Conservation (phyloP, 2,888 invertebrate genomes). For the Brachypterus glaber region DNA sequence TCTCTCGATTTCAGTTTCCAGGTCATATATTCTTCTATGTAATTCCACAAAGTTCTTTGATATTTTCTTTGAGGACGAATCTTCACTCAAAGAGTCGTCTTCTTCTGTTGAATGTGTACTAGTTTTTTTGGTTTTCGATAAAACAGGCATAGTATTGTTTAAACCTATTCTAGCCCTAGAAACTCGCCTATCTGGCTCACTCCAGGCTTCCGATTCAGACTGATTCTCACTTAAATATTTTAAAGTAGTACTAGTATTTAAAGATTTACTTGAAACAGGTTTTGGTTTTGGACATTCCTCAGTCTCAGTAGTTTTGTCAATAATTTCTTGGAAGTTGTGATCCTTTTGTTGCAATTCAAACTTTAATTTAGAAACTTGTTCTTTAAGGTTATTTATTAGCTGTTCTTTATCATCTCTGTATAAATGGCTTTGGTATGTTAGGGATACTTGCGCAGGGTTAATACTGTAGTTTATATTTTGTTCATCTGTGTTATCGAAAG, state of each 20-base stretch:
- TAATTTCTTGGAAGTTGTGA: constrained; percentile 19
- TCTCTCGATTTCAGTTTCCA: constrained; percentile 32
- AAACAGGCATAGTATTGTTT: constrained; percentile 35
- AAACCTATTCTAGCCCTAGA: constrained; percentile 71
- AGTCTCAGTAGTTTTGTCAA: constrained; percentile 20
- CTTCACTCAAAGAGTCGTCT: constrained; percentile 22
- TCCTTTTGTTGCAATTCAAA: constrained; percentile 35
- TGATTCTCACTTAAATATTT: constrained; percentile 29
- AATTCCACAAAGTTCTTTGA: constrained; percentile 26
- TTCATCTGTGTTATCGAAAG: constrained; percentile 21
- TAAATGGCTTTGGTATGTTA: constrained; percentile 35
- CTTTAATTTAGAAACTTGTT: constrained; percentile 37
- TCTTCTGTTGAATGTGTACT: constrained; percentile 30
- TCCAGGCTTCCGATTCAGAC: constrained; percentile 78
- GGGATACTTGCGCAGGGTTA: constrained; percentile 30
- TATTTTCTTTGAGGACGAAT: constrained; percentile 7
- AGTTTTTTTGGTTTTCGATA: constrained; percentile 31
- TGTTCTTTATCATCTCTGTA: constrained; percentile 22
- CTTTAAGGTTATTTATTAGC: constrained; percentile 32
- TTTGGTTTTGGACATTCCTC: constrained; percentile 18
- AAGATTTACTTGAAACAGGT: constrained; percentile 13
- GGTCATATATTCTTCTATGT: constrained; percentile 39
- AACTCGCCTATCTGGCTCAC: constrained; percentile 75
- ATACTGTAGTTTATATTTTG: constrained; percentile 28
- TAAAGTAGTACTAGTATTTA: constrained; percentile 7